A percentile compares a stretch with the other conserved stretches of the same genome.
Conservation (phyloP, 2,888 invertebrate species). For the Mactromeris polynyma region DNA sequence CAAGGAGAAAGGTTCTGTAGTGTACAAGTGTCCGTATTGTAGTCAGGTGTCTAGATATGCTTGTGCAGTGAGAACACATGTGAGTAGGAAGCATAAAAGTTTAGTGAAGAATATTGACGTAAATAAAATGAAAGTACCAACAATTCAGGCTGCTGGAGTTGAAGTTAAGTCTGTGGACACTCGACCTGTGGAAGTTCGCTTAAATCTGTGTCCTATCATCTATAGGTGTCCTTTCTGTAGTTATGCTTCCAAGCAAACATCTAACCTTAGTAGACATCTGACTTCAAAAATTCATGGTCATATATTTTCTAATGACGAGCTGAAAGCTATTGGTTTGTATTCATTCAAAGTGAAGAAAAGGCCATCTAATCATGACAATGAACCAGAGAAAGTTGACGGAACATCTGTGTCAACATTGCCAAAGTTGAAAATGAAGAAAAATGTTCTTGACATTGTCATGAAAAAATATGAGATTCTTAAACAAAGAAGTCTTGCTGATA, state of each 20-base stretch:
- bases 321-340: conserved; percentile 38
- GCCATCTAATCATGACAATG: background rate
- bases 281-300: conserved; percentile 54
- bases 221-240: conserved; percentile 56
- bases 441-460: conserved; percentile 20
- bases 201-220: conserved; percentile 24
- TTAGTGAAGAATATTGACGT: conserved; percentile 28
- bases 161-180: conserved; percentile 43
- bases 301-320: conserved; percentile 37
- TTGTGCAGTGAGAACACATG: conserved; percentile 53
- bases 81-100: conserved; percentile 44
- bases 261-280: conserved; percentile 55
- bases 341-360: conserved; percentile 48
- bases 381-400: conserved; percentile 16
- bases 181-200: conserved; percentile 34
- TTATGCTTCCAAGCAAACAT: conserved; percentile 43
- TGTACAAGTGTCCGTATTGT: conserved; percentile 44
- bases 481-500: conserved; percentile 11
- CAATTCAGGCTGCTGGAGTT: conserved; percentile 31
- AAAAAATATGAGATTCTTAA: conserved; percentile 29
- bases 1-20: background rate
- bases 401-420: conserved; percentile 5
- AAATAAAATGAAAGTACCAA: conserved; percentile 37
- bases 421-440: conserved; percentile 25
- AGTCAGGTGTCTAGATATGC: conserved; percentile 50